Evolutionary conservation across 2,888 invertebrate species (phyloP).

Genomic region (Lymantria monacha): DNA sequence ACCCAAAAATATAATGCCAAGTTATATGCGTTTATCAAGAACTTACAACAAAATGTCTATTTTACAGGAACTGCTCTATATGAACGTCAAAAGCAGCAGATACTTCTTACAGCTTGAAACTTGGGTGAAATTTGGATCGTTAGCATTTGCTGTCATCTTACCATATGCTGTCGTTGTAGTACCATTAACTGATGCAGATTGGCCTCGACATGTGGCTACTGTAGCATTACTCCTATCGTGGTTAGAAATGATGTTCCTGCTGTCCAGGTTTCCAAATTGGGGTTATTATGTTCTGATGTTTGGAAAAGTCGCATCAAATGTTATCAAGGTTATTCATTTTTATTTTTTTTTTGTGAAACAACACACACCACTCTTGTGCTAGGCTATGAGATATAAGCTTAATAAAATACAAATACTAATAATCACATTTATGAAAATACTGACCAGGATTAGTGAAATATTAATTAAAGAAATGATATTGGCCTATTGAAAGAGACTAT

Average conservation of each 20-base stretch:
- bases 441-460: no score
- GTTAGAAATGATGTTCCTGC: slow-evolving; percentile 77
- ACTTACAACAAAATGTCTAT: no score
- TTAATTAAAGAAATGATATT: no score
- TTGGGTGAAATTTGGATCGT: slow-evolving; percentile 78
- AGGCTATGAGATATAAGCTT: no score
- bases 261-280: slow-evolving; percentile 77
- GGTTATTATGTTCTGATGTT: slow-evolving; percentile 82
- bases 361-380: no score
- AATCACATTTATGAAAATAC: no score
- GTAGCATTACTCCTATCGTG: slow-evolving; percentile 74
- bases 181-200: slow-evolving; percentile 37
- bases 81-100: slow-evolving; percentile 69
- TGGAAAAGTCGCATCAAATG: slow-evolving; percentile 75
- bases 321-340: slow-evolving; percentile 62
- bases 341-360: no score
- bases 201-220: slow-evolving; percentile 74
- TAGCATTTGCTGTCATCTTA: slow-evolving; percentile 66
- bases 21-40: no score
- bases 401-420: no score
- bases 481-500: no score
- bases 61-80: slow-evolving; percentile 77
- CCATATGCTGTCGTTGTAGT: slow-evolving; percentile 49
- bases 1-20: no score
- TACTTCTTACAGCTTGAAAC: slow-evolving; percentile 80